These are phyloP conservation scores for Orchestes rusci DNA, from an alignment of 2,888 invertebrate species.

Conservation along the genomic window DNA sequence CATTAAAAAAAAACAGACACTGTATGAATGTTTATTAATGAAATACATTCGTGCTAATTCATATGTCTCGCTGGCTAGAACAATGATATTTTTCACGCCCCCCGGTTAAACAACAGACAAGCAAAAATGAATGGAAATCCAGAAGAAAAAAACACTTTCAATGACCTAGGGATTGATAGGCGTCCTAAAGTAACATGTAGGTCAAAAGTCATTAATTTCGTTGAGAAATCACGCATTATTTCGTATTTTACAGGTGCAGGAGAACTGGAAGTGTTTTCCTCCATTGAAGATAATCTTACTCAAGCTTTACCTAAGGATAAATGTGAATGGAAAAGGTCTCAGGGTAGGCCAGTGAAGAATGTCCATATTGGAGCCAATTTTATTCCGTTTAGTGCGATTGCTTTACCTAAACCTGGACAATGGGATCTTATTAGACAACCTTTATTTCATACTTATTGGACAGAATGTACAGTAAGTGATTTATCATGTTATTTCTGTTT, in stretches of 20 bases:
- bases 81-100: conserved; percentile 35
- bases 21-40: too few species aligned
- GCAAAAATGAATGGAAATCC: conserved; percentile 50
- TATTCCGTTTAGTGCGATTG: conserved; percentile 68
- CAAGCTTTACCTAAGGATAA: conserved; percentile 80
- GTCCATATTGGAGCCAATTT: conserved; percentile 79
- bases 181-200: conserved; percentile 70
- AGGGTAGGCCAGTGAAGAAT: conserved; percentile 77
- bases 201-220: conserved; percentile 31
- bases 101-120: conserved; percentile 33
- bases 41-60: too few species aligned
- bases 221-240: background rate
- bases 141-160: conserved; percentile 11
- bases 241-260: conserved; percentile 62
- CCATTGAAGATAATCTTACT: conserved; percentile 68
- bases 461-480: conserved; percentile 78
- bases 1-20: too few species aligned
- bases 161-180: conserved; percentile 43
- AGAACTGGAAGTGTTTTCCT: conserved; percentile 75
- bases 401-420: conserved; percentile 61
- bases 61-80: too few species aligned
- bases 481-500: background rate
- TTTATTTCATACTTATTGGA: conserved; percentile 91
- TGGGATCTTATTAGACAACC: conserved; percentile 80
- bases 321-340: conserved; percentile 87